Conservation (phyloP, 2,888 invertebrate genomes). For the Allophyes oxyacanthae region DNA sequence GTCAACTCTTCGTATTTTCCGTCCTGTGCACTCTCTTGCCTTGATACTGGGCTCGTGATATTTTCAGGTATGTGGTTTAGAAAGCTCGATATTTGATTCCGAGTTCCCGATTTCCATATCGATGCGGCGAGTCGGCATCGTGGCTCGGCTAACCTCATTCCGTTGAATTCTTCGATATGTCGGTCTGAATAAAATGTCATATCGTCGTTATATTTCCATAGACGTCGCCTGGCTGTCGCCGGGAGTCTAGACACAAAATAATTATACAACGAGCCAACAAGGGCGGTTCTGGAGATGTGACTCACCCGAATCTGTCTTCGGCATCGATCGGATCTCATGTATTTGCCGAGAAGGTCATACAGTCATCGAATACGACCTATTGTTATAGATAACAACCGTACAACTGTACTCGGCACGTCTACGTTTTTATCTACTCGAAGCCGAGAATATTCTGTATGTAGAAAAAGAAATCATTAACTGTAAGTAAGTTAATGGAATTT, state of each 20-base stretch:
- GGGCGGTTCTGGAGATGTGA: slow-evolving; percentile 83
- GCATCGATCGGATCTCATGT: slow-evolving; percentile 81
- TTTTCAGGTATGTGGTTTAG: slow-evolving; percentile 75
- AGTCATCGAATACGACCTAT: slow-evolving; percentile 71
- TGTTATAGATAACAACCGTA: slow-evolving; percentile 63
- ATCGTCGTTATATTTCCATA: slow-evolving; percentile 75
- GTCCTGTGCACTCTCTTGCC: slow-evolving; percentile 82
- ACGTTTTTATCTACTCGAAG: neutral
- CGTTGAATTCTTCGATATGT: slow-evolving; percentile 38
- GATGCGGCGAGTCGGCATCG: slow-evolving; percentile 42
- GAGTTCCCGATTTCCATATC: slow-evolving; percentile 31
- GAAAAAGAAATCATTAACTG: slow-evolving; percentile 7
- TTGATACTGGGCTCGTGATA: slow-evolving; percentile 74
- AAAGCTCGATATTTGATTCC: slow-evolving; percentile 25
- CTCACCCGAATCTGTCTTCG: slow-evolving; percentile 79
- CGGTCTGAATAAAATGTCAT: slow-evolving; percentile 63
- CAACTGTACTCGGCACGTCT: slow-evolving; percentile 41
- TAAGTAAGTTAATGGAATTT: too few species aligned
- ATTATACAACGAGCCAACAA: slow-evolving; percentile 83
- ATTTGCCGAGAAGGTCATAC: slow-evolving; percentile 73
- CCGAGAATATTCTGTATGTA: slow-evolving; percentile 1
- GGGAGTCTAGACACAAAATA: slow-evolving; percentile 85
- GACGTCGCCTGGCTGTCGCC: slow-evolving; percentile 82
- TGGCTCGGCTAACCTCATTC: slow-evolving; percentile 58
- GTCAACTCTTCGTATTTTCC: slow-evolving; percentile 83